phyloP scores from a whole-genome alignment of 1,140 invertebrate genomes.

The Nymphalis io region DNA sequence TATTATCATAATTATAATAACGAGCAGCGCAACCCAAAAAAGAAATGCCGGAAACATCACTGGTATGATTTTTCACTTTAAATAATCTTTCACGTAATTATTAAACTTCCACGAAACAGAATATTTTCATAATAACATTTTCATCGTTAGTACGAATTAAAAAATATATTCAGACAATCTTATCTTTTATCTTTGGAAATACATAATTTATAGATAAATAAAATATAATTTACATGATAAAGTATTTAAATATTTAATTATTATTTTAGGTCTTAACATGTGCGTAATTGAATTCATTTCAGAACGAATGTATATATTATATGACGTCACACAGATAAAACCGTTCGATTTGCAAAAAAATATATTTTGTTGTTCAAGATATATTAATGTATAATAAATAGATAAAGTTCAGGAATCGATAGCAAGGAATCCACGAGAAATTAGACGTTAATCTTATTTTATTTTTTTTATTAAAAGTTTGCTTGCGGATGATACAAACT shows the following conservation, averaged over 20 bases:
- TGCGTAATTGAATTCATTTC: neutral
- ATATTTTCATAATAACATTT: neutral
- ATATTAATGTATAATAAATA: no score
- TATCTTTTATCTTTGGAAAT: slow-evolving; percentile 36
- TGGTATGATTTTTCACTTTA: neutral
- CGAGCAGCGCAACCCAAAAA: slow-evolving; percentile 35
- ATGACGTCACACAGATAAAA: neutral
- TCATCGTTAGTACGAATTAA: neutral
- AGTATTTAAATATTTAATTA: neutral
- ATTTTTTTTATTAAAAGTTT: no score
- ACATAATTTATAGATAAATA: slow-evolving; percentile 33
- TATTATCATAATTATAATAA: slow-evolving; percentile 34
- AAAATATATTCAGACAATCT: slow-evolving; percentile 26
- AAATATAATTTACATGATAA: slow-evolving; percentile 20
- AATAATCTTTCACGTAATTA: neutral
- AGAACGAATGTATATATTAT: neutral
- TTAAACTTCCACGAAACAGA: neutral
- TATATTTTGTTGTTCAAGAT: neutral
- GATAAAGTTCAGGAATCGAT: no score
- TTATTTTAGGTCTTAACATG: neutral
- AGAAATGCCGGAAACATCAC: slow-evolving; percentile 29
- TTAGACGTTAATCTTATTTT: no score
- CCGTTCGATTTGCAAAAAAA: slow-evolving; percentile 4
- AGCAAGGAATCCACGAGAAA: no score
- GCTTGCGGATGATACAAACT: no score